Conservation (phyloP, 2,797 vertebrate species). For the Chrosomus eos region DNA sequence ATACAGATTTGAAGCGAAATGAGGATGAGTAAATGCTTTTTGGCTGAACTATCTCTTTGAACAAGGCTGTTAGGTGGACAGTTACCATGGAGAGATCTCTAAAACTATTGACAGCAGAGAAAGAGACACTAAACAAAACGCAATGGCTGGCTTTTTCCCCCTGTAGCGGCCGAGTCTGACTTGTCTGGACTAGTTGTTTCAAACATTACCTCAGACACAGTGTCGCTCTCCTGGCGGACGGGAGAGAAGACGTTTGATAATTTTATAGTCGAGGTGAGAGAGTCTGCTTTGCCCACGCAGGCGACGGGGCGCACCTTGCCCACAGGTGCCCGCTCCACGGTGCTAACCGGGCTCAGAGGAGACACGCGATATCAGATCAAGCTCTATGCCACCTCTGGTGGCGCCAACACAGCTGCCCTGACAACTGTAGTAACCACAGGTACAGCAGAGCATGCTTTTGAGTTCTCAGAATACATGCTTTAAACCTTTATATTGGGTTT, state of each 20-base stretch:
- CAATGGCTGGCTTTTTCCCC: conserved; percentile 65
- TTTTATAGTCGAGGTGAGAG: conserved; percentile 88
- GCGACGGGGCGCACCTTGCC: conserved; percentile 78
- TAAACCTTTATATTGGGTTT: background rate
- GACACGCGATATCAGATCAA: conserved; percentile 83
- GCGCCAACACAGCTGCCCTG: conserved; percentile 76
- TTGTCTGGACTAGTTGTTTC: conserved; percentile 87
- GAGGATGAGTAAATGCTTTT: background rate
- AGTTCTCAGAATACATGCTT: background rate
- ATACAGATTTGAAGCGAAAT: background rate
- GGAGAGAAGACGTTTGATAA: conserved; percentile 83
- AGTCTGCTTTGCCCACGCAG: conserved; percentile 83
- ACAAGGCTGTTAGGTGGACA: background rate
- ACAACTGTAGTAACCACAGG: conserved; percentile 83
- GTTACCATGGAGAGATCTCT: conserved; percentile 25
- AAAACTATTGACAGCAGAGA: background rate
- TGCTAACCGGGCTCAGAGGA: conserved; percentile 82
- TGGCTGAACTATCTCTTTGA: conserved; percentile 1
- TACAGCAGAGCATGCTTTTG: conserved; percentile 64
- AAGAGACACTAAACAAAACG: conserved; percentile 27
- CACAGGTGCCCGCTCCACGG: conserved; percentile 69
- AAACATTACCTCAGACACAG: conserved; percentile 86
- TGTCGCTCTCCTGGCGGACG: conserved; percentile 83
- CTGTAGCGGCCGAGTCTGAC: conserved; percentile 82
- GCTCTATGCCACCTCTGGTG: conserved; percentile 80